Conservation (phyloP, 2,888 invertebrate species). For the Mesochorus sp. region DNA sequence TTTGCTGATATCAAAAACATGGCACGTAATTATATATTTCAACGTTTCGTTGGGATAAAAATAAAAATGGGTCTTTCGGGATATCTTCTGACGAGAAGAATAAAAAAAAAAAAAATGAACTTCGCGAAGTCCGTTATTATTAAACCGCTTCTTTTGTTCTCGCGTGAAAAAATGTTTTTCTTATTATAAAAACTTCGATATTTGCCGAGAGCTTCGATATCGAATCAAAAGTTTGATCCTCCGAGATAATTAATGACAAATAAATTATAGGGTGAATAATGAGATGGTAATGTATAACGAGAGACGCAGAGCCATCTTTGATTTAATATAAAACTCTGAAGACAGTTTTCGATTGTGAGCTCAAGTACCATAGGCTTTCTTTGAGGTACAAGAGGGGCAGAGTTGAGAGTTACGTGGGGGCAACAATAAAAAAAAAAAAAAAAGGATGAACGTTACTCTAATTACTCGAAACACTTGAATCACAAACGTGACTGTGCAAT, state of each 20-base stretch:
- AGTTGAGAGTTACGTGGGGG: neutral
- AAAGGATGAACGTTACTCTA: slow-evolving; percentile 45
- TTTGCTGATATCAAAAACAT: neutral
- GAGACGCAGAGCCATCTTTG: neutral
- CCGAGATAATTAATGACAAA: neutral
- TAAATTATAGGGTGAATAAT: neutral
- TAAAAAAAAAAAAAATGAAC: neutral
- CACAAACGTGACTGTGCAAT: slow-evolving; percentile 39
- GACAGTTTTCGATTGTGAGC: slow-evolving; percentile 16
- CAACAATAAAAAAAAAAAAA: slow-evolving; percentile 24
- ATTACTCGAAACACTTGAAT: slow-evolving; percentile 55
- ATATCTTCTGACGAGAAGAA: neutral
- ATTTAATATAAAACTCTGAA: neutral
- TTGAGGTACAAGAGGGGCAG: slow-evolving; percentile 21
- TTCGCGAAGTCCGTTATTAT: neutral
- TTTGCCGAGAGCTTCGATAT: neutral
- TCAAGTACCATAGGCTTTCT: slow-evolving; percentile 19
- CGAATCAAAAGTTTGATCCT: neutral
- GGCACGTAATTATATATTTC: neutral
- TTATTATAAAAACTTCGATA: neutral
- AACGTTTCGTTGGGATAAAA: neutral
- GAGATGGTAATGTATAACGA: neutral
- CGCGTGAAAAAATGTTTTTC: neutral
- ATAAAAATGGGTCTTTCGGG: neutral
- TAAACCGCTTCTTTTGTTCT: neutral